Base-by-base conservation (phyloP, 2,797 vertebrate species). In the Gadopsis bispinosus region DNA sequence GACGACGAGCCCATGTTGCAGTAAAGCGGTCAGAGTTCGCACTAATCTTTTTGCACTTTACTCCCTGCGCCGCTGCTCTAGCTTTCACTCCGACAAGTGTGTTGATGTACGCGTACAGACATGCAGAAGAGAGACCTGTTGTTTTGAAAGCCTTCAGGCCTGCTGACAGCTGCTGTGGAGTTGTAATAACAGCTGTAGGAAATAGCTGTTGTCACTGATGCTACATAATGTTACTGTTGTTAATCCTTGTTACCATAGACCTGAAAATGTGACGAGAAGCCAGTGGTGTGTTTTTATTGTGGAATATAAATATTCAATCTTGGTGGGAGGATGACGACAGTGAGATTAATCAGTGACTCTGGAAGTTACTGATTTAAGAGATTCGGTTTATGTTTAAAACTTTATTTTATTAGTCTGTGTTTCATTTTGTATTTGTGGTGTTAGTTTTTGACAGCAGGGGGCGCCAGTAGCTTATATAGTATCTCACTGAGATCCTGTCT, bases 1-100 rank as follows among this genome's bases (percentile, higher is more conserved):
- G 97, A 97, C 0, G 91, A 93, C 0, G 95, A 97, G 19, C 95
- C 95, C 50, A 87, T 99, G 87, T 92, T 97, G 64, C 95, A 92
- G 26, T 98, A 89, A 92, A 10, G 7, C 37, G 9, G 2, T 41
- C 53, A 3, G 1, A 65, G 16, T 62, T 1, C 56, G 13, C 11
- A 17, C 7, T 0, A 0, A 39, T 7, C 31, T 12, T 58, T 62
- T 50, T 75, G 78, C 84, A 88, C 87, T 83, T 86, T 76, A 84
- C 37, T 54, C 58, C 54, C 29, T 17, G 29, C 26, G 6, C 47
- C 7, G 0, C 22, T 2, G 19, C 47, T 54, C 35, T 4, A 2
- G 17, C 39, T 51, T 20, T 64, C n/a, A 43, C 50, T 22, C 26
- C 5, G 51, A n/a, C 22, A 2, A 20, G 48, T 26, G 39, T 47